Percentiles rank a stretch among this genome's conserved stretches.
Evolutionary conservation across 1,140 invertebrate species (phyloP).

Genomic region (Anagrus nilaparvatae): DNA sequence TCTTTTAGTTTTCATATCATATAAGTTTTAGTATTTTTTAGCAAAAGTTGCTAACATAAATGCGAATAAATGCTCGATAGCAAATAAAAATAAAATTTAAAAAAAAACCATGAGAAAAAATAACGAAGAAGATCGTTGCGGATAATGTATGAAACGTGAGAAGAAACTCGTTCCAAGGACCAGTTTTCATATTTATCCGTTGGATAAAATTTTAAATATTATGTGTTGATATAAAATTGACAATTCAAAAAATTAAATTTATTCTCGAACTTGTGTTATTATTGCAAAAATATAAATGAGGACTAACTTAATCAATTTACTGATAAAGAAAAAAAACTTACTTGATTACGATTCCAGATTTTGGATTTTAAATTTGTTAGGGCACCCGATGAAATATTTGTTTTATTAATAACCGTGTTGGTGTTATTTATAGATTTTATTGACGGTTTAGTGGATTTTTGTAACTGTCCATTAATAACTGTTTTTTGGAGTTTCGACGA

Average conservation of each 20-base stretch:
- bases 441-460: conserved; percentile 3
- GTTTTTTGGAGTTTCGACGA: conserved; percentile 21
- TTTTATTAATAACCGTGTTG: conserved; percentile 28
- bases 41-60: no score
- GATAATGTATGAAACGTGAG: no score
- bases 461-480: conserved; percentile 9
- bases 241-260: conserved; percentile 4
- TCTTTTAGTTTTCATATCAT: no score
- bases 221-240: background rate
- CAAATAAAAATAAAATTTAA: no score
- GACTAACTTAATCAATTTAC: conserved; percentile 9
- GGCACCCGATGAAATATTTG: conserved; percentile 32
- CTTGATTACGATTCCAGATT: conserved; percentile 37
- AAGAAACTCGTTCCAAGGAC: no score
- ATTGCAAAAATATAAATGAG: conserved; percentile 8
- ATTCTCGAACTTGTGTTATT: conserved; percentile 1
- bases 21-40: no score
- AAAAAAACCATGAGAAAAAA: no score
- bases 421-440: no score
- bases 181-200: conserved; percentile 16
- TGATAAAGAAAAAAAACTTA: conserved; percentile 18
- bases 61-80: no score
- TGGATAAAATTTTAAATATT: conserved; percentile 8
- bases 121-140: no score
- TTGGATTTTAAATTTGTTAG: no score